Percentiles rank a stretch among this genome's conserved stretches.
Evolutionary conservation across 2,113 vertebrate species (phyloP).

Genomic region (Myocastor coypus): DNA sequence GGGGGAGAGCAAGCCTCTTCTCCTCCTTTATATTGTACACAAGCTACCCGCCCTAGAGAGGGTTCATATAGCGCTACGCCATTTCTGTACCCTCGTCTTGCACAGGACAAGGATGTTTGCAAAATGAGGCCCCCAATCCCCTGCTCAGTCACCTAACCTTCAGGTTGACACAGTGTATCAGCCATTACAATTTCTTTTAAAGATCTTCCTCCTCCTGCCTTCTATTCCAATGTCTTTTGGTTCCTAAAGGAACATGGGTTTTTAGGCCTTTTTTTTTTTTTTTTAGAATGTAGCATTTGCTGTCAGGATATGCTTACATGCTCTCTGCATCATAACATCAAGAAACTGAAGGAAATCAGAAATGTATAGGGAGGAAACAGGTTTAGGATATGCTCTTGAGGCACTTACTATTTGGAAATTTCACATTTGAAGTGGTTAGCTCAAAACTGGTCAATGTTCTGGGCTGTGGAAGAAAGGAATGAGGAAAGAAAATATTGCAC

Average conservation of each 20-base stretch:
- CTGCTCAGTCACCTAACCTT: not conserved
- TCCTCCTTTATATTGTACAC: not conserved
- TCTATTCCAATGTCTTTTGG: not conserved
- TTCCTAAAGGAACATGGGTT: not conserved
- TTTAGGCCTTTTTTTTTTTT: not conserved
- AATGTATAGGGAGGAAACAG: not conserved
- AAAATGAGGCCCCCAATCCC: not conserved
- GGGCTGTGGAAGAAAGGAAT: not conserved
- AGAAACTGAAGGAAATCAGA: not conserved
- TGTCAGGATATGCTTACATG: not conserved
- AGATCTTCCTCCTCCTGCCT: not conserved
- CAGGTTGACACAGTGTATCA: not conserved
- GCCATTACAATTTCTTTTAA: not conserved
- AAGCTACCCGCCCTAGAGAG: not conserved
- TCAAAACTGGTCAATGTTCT: not conserved
- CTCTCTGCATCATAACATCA: not conserved
- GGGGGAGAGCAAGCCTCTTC: not conserved
- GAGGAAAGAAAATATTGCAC: not conserved
- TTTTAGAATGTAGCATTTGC: not conserved
- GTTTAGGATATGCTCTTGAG: not conserved
- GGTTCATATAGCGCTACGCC: not conserved
- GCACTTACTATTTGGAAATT: not conserved
- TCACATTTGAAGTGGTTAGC: not conserved
- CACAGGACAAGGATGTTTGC: not conserved
- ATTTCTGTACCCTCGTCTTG: not conserved